Evolutionary conservation across 2,113 vertebrate species (phyloP).

Genomic region (Chionis minor): DNA sequence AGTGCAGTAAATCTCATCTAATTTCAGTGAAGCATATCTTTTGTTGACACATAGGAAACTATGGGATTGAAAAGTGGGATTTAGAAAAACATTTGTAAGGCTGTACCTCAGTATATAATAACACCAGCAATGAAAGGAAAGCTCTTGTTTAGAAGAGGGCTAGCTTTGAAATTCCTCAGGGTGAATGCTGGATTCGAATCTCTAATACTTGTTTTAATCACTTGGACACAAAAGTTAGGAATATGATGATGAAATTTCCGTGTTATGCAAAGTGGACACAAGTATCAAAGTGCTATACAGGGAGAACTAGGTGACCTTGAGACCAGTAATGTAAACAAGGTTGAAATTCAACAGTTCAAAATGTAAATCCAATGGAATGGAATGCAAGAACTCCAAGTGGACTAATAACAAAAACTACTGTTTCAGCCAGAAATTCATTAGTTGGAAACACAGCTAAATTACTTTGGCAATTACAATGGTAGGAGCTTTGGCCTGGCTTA

Average conservation of each 20-base stretch:
- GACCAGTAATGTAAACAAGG: not conserved
- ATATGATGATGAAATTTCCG: not conserved
- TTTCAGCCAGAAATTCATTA: slow-evolving; percentile 1
- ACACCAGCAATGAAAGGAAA: not conserved
- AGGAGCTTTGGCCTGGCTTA: not conserved
- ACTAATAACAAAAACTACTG: not conserved
- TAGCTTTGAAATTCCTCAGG: not conserved
- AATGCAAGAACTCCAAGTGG: not conserved
- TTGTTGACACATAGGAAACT: not conserved
- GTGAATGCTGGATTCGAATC: not conserved
- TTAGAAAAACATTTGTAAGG: not conserved
- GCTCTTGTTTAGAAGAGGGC: not conserved
- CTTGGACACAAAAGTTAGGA: not conserved
- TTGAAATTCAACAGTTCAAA: not conserved
- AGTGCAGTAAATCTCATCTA: not conserved
- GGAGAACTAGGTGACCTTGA: not conserved
- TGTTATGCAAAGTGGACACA: not conserved
- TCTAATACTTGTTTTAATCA: not conserved
- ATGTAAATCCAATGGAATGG: not conserved
- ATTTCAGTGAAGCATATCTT: not conserved
- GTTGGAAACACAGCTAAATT: not conserved
- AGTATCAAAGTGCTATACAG: not conserved
- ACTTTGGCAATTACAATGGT: not conserved
- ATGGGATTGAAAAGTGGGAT: not conserved
- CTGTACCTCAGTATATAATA: not conserved